Percentiles rank a stretch among this genome's conserved stretches.
These are phyloP conservation scores for Steinernema carpocapsae DNA, from an alignment of 2,888 invertebrate species.

Conservation along the genomic window DNA sequence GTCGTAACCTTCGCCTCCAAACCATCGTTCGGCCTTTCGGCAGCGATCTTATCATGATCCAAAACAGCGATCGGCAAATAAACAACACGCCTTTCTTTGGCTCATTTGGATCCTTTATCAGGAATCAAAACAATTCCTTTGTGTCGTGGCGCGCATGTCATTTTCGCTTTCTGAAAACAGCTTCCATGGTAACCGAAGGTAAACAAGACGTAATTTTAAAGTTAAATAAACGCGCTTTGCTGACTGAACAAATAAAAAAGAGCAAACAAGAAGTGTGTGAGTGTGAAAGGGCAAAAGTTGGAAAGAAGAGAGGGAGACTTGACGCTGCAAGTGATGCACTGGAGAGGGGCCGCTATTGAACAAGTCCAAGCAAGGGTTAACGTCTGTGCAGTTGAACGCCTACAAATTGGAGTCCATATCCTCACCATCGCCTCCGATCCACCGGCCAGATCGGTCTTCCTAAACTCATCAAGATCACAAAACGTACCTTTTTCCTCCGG, in stretches of 20 bases:
- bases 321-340: neutral
- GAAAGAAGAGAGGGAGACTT: neutral
- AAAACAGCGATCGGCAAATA: neutral
- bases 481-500: slow-evolving; percentile 21
- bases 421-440: neutral
- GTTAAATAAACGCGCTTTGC: neutral
- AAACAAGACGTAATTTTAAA: neutral
- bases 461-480: neutral
- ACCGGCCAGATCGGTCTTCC: neutral
- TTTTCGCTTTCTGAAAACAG: neutral
- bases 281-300: too few relatives aligned
- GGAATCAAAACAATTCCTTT: neutral
- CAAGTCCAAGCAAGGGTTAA: neutral
- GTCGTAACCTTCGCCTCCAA: too few relatives aligned
- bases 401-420: neutral
- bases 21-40: too few relatives aligned
- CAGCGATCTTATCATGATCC: too few relatives aligned
- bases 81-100: neutral
- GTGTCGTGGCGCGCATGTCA: neutral
- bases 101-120: neutral
- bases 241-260: neutral
- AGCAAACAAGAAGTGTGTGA: neutral
- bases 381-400: neutral
- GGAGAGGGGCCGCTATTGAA: neutral
- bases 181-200: neutral